Evolutionary conservation across 2,888 invertebrate genomes (phyloP).

Genomic region (Pogonocherus hispidulus): DNA sequence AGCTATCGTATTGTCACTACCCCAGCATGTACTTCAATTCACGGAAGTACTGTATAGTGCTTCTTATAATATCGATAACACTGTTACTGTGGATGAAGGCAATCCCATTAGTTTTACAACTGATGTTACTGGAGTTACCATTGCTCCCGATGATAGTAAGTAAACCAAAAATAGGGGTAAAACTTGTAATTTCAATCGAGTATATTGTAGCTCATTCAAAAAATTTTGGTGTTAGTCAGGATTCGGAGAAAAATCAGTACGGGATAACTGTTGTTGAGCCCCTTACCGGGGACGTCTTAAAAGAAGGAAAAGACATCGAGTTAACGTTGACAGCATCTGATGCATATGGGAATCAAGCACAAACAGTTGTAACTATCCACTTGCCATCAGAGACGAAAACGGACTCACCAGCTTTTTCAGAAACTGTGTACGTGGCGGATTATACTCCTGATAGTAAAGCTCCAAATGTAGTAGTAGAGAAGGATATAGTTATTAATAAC

Average conservation of each 20-base stretch:
- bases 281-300: neutral
- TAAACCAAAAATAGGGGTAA: neutral
- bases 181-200: neutral
- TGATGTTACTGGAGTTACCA: neutral
- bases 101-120: slow-evolving; percentile 37
- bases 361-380: slow-evolving; percentile 4
- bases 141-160: slow-evolving; percentile 39
- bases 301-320: neutral
- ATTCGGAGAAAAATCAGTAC: slow-evolving; percentile 6
- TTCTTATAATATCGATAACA: slow-evolving; percentile 32
- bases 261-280: neutral
- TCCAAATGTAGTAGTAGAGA: neutral
- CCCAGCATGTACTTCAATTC: slow-evolving; percentile 36
- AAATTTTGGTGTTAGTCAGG: neutral
- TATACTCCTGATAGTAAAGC: neutral
- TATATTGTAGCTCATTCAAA: slow-evolving; percentile 12
- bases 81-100: slow-evolving; percentile 22
- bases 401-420: slow-evolving; percentile 3
- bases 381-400: neutral
- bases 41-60: slow-evolving; percentile 33
- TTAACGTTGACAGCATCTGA: slow-evolving; percentile 9
- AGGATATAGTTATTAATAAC: slow-evolving; percentile 6
- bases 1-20: slow-evolving; percentile 41
- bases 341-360: slow-evolving; percentile 5
- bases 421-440: neutral